Evolutionary conservation across 2,113 vertebrate species (phyloP).

Genomic region (Leucosticte australis): DNA sequence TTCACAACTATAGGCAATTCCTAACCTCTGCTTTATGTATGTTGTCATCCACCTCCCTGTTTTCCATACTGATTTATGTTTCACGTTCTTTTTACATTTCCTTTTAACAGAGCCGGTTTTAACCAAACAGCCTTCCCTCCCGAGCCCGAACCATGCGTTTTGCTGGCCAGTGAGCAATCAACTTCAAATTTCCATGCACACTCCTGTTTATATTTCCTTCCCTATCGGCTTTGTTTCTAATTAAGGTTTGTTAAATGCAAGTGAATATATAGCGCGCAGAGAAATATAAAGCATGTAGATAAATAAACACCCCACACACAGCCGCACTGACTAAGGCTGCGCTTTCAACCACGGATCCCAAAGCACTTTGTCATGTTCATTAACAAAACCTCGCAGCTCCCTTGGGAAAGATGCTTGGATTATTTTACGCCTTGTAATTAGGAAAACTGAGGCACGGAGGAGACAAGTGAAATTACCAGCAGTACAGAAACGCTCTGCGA

Average conservation of each 20-base stretch:
- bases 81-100: slow-evolving; percentile 54
- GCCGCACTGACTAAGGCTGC: not conserved
- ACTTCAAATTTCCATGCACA: slow-evolving; percentile 51
- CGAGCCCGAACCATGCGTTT: not conserved
- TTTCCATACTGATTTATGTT: slow-evolving; percentile 49
- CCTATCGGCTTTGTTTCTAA: slow-evolving; percentile 64
- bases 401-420: slow-evolving; percentile 33
- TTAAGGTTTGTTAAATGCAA: slow-evolving; percentile 48
- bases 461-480: slow-evolving; percentile 53
- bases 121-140: slow-evolving; percentile 23
- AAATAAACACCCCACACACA: slow-evolving; percentile 55
- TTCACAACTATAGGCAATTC: not conserved
- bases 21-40: slow-evolving; percentile 58
- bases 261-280: slow-evolving; percentile 5
- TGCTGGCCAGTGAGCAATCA: slow-evolving; percentile 49
- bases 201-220: slow-evolving; percentile 59
- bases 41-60: slow-evolving; percentile 50
- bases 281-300: slow-evolving; percentile 46
- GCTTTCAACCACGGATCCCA: slow-evolving; percentile 52
- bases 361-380: slow-evolving; percentile 64
- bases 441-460: slow-evolving; percentile 63
- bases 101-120: slow-evolving; percentile 22
- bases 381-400: slow-evolving; percentile 54
- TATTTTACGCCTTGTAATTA: slow-evolving; percentile 63
- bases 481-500: not conserved